Conservation (phyloP, 2,113 vertebrate genomes). For the Pandion haliaetus region DNA sequence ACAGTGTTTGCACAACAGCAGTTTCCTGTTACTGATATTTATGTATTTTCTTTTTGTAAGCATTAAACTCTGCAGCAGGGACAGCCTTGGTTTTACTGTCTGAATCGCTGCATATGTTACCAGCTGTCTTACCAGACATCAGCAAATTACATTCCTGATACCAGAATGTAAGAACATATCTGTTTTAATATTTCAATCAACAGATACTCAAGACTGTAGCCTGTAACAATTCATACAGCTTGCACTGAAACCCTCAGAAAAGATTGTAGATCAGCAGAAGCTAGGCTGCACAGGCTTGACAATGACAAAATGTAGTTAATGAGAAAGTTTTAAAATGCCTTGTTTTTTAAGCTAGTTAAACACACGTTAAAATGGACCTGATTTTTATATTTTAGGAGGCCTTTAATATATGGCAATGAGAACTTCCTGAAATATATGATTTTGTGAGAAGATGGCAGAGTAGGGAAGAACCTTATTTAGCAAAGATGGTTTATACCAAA, state of each 20-base stretch:
- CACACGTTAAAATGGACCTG: neutral
- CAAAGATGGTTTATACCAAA: neutral
- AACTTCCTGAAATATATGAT: neutral
- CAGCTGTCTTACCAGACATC: neutral
- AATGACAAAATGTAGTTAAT: neutral
- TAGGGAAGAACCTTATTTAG: neutral
- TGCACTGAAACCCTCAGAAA: neutral
- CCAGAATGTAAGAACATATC: neutral
- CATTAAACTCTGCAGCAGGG: neutral
- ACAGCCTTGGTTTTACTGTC: neutral
- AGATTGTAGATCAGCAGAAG: neutral
- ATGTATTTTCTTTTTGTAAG: neutral
- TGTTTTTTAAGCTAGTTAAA: neutral
- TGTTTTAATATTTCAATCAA: neutral
- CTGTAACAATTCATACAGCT: neutral
- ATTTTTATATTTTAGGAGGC: neutral
- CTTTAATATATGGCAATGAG: neutral
- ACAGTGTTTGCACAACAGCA: neutral
- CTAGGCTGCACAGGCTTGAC: neutral
- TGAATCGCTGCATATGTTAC: neutral
- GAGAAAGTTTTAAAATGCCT: neutral
- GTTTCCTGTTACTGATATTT: neutral
- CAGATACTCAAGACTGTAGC: neutral
- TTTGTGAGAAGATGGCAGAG: neutral
- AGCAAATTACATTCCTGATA: neutral